phyloP scores from a whole-genome alignment of 2,113 vertebrate genomes.

The Myotis davidii region DNA sequence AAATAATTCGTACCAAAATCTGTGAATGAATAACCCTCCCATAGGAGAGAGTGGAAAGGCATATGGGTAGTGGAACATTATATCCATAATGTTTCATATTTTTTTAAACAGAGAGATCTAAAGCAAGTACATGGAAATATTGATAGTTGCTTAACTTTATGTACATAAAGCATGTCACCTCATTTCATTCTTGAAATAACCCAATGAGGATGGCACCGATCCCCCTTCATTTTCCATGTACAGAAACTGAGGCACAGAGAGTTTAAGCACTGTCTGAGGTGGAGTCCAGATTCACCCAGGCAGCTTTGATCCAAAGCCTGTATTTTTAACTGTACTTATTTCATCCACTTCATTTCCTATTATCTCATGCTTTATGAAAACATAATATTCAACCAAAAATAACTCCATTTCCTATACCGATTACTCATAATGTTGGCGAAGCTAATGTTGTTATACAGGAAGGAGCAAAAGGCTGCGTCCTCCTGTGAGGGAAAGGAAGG shows the following conservation, averaged over 20 bases:
- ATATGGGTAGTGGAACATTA: background rate
- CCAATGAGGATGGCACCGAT: accelerated
- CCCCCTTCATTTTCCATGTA: background rate
- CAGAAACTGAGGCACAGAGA: background rate
- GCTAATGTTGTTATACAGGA: conserved; percentile 62
- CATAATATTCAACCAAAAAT: conserved; percentile 63
- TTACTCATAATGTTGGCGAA: conserved; percentile 70
- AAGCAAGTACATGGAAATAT: background rate
- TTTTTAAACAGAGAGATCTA: background rate
- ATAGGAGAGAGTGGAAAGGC: background rate
- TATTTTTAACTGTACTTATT: conserved; percentile 54
- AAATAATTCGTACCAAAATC: background rate
- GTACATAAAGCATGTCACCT: background rate
- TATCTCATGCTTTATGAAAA: conserved; percentile 63
- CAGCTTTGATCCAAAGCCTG: background rate
- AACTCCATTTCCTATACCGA: conserved; percentile 63
- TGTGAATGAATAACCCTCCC: background rate
- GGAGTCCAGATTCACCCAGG: background rate
- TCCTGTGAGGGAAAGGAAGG: conserved; percentile 30
- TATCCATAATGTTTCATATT: background rate
- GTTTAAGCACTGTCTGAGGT: background rate
- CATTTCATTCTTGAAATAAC: background rate
- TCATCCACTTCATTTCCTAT: conserved; percentile 61
- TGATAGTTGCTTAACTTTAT: background rate
- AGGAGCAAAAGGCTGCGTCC: conserved; percentile 64